Base-by-base conservation (phyloP, 2,113 vertebrate species). In the Sinocyclocheilus grahami region DNA sequence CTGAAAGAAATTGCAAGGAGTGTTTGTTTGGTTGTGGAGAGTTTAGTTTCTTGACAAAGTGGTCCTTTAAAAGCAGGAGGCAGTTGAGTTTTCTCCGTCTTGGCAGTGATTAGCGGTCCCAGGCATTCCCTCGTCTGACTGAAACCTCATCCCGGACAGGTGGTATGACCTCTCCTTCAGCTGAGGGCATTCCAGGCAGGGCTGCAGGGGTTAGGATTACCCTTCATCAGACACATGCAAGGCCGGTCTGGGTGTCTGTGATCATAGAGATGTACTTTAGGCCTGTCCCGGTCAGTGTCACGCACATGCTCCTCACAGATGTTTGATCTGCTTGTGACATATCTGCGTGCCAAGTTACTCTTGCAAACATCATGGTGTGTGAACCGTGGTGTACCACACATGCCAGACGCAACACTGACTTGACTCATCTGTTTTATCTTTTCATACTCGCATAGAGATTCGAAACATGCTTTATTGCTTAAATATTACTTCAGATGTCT, bases 61-160 rank as follows among this genome's bases (percentile, higher is more conserved):
- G 46, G 4, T 22, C 33, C 27, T 82, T 82, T 51, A 16, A 42
- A 42, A 20, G 53, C 60, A 30, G 72, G 39, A 33, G 72, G 37
- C n/a, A 27, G n/a, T 65, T 65, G 18, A 42, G 79, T 18, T 76
- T 33, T 74, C 30, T 2, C 33, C n/a, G 24, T 48, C 2, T 48
- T 48, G 46, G 11, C 46, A 48, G 46, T 55, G 53, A 74, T 84
- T 81, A 80, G 42, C 69, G 16, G 30, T 55, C 22, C 24, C 14
- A 79, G 33, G 33, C 51, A 87, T 72, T 71, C 78, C 83, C 55
- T 14, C 22, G 18, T 83, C 55, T 90, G 89, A 87, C 55, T 90
- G 89, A 87, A 91, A 90, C 85, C 51, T 51, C 89, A 89, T 89
- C 87, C 85, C 53, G n/a, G 86, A 90, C 91, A 91, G 91, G 78